Evolutionary conservation across 2,797 vertebrate species (phyloP).

Genomic region (Trichosurus vulpecula): DNA sequence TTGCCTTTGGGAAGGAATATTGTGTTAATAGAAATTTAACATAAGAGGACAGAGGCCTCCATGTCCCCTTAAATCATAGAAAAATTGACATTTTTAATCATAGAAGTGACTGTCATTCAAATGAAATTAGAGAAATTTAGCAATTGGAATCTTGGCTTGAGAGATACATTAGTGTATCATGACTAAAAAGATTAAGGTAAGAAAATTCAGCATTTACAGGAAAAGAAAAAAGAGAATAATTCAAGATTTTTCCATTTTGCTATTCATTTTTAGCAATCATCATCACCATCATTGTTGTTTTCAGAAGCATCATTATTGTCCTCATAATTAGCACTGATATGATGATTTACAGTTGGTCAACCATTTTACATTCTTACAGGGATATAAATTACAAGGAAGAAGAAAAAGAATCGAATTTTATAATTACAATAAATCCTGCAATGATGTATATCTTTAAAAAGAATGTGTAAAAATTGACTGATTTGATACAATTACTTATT

Average conservation of each 20-base stretch:
- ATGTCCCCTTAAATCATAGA: neutral
- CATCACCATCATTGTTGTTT: neutral
- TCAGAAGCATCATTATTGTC: neutral
- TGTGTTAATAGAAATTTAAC: accelerated
- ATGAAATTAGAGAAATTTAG: neutral
- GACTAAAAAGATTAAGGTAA: neutral
- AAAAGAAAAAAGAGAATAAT: neutral
- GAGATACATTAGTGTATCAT: neutral
- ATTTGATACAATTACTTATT: neutral
- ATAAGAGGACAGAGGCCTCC: neutral
- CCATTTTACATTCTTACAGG: neutral
- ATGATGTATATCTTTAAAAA: neutral
- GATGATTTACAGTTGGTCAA: neutral
- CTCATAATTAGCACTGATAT: neutral
- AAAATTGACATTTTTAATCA: neutral
- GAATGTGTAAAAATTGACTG: neutral
- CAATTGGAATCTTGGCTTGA: neutral
- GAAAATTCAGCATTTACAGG: neutral
- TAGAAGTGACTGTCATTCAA: neutral
- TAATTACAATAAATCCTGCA: neutral
- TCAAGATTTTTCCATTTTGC: neutral
- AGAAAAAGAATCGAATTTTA: neutral
- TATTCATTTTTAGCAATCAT: neutral
- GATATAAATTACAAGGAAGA: neutral
- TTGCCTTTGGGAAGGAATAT: neutral